Conservation (phyloP, 2,797 vertebrate genomes). For the Lepidocolaptes lacrymiger region DNA sequence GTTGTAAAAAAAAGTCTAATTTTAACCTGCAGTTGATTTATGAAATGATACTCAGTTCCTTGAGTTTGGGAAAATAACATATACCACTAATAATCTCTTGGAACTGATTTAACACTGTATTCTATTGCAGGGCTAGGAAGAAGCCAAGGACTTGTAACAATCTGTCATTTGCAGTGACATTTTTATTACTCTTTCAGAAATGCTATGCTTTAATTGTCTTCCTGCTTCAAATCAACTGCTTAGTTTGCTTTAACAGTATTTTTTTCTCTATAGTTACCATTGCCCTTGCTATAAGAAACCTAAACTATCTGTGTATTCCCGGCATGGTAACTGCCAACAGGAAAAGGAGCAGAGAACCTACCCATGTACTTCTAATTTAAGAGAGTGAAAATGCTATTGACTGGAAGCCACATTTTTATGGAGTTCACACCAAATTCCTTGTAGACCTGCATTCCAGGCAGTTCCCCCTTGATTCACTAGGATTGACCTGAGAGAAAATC, state of each 20-base stretch:
- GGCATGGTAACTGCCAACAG: background rate
- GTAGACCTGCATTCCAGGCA: background rate
- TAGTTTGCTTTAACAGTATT: slow-evolving; percentile 9
- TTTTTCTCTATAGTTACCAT: background rate
- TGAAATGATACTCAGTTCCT: slow-evolving; percentile 31
- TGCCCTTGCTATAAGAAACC: slow-evolving; percentile 19
- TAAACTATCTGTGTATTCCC: background rate
- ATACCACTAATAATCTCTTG: slow-evolving; percentile 58
- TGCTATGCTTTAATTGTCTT: slow-evolving; percentile 68
- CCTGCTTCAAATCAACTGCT: slow-evolving; percentile 55
- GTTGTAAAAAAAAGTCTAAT: background rate
- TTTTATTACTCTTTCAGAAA: slow-evolving; percentile 71
- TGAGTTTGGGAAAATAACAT: slow-evolving; percentile 51
- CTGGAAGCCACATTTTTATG: background rate
- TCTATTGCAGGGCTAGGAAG: slow-evolving; percentile 42
- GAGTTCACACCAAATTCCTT: slow-evolving; percentile 14
- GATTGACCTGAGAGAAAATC: slow-evolving; percentile 1
- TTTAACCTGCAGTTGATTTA: slow-evolving; percentile 49
- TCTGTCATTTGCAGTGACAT: slow-evolving; percentile 62
- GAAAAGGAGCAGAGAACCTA: background rate
- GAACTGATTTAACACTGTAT: slow-evolving; percentile 60
- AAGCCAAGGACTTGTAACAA: slow-evolving; percentile 69
- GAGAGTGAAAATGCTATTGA: slow-evolving; percentile 37
- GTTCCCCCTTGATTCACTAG: background rate
- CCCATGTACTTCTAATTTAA: background rate